Base-by-base conservation (phyloP, 64 coral and sea anemone species). In the Dendronephthya gigantea region DNA sequence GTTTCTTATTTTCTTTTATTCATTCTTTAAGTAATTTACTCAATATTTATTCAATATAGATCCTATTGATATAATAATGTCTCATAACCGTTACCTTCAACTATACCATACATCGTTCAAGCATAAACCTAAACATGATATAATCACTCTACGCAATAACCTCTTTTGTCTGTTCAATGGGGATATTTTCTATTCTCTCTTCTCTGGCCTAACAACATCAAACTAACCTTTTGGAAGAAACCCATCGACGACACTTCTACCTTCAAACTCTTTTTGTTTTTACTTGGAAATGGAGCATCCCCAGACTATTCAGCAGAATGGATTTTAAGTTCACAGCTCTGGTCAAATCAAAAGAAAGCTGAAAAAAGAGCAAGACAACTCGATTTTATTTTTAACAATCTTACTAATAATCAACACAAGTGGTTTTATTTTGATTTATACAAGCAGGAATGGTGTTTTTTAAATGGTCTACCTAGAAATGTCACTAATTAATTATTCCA, bases 351-450 rank as follows among this genome's bases (percentile, higher is more conserved):
- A 8, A 6, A 70, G 6, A 70, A 9, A 70, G 6, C 6, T 8
- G 66, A 9, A 6, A 70, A 70, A 70, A 70, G 66, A 70, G 66
- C 66, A n/a, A 70, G 66, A 70, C 66, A 70, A 70, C 25, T 70
- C 9, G 66, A 70, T 70, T 70, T 70, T 70, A 25, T 70, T 25
- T 70, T 19, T 70, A 19, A 31, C 8, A 70, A 70, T n/a, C 8
- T 70, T 25, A 70, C 6, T 70, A 70, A 19, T 8, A 70, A 70
- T 9, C 6, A n/a, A 25, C 17, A 70, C 25, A 70, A 9, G 17
- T 70, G 66, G 66, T 70, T 8, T 70, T 70, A 70, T 31, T 70
- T 25, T 31, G 66, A 70, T 70, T 9, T 70, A 70, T 70, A 9
- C 23, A 25, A 70, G 6, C 9, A 70, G 9, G 66, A 70, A 9